These are phyloP conservation scores for Calyptommatus sinebrachiatus DNA, from an alignment of 2,113 vertebrate genomes.

Conservation along the genomic window DNA sequence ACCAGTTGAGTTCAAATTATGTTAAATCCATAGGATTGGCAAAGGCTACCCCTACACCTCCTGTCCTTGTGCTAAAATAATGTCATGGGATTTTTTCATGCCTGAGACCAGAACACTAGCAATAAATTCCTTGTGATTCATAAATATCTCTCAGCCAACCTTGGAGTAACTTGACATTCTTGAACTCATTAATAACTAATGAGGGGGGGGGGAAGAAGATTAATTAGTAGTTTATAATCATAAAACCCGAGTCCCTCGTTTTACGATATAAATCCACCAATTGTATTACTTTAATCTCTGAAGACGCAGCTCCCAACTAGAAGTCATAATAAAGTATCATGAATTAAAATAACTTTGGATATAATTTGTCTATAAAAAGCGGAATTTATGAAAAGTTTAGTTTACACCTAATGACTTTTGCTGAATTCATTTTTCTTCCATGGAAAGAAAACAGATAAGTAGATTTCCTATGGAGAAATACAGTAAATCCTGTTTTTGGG, in stretches of 20 bases:
- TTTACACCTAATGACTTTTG: not conserved
- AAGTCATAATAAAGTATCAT: not conserved
- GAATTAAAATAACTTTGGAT: not conserved
- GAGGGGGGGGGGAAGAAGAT: not conserved
- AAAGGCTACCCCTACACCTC: not conserved
- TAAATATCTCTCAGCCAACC: not conserved
- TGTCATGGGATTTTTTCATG: not conserved
- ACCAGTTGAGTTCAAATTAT: too few relatives aligned
- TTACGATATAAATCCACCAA: not conserved
- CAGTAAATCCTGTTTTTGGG: not conserved
- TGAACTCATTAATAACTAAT: not conserved
- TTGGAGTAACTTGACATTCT: not conserved
- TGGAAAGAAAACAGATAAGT: not conserved
- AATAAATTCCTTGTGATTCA: not conserved
- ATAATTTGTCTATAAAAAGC: not conserved
- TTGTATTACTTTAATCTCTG: not conserved
- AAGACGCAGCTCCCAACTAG: not conserved
- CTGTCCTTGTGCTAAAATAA: not conserved
- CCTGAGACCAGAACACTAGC: not conserved
- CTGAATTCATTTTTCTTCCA: not conserved
- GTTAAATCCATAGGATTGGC: too few relatives aligned
- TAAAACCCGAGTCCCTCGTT: not conserved
- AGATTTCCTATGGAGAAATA: not conserved
- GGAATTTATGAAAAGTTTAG: not conserved
- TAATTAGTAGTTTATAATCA: not conserved